Base-by-base conservation (phyloP, 2,113 vertebrate genomes). In the Pangasianodon hypophthalmus region DNA sequence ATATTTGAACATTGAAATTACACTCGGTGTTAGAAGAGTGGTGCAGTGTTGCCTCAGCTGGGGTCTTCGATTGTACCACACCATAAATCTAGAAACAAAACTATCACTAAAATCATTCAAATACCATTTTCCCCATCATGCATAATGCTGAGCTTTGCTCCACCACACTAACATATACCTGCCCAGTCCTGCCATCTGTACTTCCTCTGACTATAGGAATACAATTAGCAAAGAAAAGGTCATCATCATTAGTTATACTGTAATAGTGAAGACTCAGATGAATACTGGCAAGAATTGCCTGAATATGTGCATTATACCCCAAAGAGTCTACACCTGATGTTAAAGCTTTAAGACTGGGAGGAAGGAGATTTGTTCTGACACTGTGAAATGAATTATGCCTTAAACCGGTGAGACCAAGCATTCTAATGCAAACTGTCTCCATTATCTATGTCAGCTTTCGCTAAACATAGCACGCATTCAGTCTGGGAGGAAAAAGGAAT, bases 201-300 rank as follows among this genome's bases (percentile, higher is more conserved):
- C 46, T 62, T 80, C 75, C 46, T 85, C 41, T 21, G 62, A 50
- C 44, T 62, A 73, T 56, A 71, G 48, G 19, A 84, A 58, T 13
- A 83, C 82, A 87, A 87, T 85, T 85, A 87, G 83, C 48, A 91
- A 60, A 73, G 54, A 24, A 26, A 75, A 87, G 64, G 62, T 50
- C 67, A 84, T 62, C 48, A 54, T 87, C 80, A 89, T 91, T 85
- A 77, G 81, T 69, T 54, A 62, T 54, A 37, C 37, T 37, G 37
- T 37, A 80, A 90, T 88, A 77, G n/a, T 88, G 48, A 77, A 60
- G 50, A 16, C 24, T 86, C 46, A 58, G 64, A 87, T 79, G 37
- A 84, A 88, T 77, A 83, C 41, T 19, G 6, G 56, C 29, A 67
- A 32, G 14, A 87, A 83, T 50, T 46, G 85, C 54, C 48, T 54